Evolutionary conservation across 2,113 vertebrate genomes (phyloP).

Genomic region (Gnathonemus echidnorhynchus): DNA sequence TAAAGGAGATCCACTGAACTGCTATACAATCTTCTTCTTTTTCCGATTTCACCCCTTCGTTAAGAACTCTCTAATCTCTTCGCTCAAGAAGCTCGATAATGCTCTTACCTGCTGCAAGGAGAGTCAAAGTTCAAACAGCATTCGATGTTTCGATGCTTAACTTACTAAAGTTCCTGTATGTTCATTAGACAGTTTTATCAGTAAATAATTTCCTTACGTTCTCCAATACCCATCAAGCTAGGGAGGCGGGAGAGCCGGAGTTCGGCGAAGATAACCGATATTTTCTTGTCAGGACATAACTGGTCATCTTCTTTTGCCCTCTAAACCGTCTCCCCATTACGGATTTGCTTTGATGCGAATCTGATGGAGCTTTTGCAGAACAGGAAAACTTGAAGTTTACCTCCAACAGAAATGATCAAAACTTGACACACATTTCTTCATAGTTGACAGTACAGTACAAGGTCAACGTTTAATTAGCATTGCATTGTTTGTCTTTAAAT

Average conservation of each 20-base stretch:
- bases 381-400: slow-evolving; percentile 8
- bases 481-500: slow-evolving; percentile 43
- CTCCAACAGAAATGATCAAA: background rate
- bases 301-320: slow-evolving; percentile 46
- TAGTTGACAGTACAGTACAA: slow-evolving; percentile 55
- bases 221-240: slow-evolving; percentile 68
- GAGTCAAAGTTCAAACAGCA: slow-evolving; percentile 71
- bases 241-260: slow-evolving; percentile 44
- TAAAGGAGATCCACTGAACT: slow-evolving; percentile 66
- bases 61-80: slow-evolving; percentile 73
- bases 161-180: slow-evolving; percentile 73
- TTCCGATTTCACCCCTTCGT: slow-evolving; percentile 70
- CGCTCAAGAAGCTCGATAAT: slow-evolving; percentile 63
- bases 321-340: slow-evolving; percentile 48
- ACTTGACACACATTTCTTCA: slow-evolving; percentile 56
- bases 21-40: slow-evolving; percentile 55
- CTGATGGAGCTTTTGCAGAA: slow-evolving; percentile 36
- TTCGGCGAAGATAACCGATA: slow-evolving; percentile 59
- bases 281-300: slow-evolving; percentile 29
- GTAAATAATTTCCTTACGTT: slow-evolving; percentile 62
- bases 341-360: slow-evolving; percentile 43
- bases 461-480: slow-evolving; percentile 58
- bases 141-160: slow-evolving; percentile 76
- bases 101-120: slow-evolving; percentile 57
- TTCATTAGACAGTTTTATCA: slow-evolving; percentile 77